These are phyloP conservation scores for Willisornis vidua DNA, from an alignment of 2,113 vertebrate species.

Conservation along the genomic window DNA sequence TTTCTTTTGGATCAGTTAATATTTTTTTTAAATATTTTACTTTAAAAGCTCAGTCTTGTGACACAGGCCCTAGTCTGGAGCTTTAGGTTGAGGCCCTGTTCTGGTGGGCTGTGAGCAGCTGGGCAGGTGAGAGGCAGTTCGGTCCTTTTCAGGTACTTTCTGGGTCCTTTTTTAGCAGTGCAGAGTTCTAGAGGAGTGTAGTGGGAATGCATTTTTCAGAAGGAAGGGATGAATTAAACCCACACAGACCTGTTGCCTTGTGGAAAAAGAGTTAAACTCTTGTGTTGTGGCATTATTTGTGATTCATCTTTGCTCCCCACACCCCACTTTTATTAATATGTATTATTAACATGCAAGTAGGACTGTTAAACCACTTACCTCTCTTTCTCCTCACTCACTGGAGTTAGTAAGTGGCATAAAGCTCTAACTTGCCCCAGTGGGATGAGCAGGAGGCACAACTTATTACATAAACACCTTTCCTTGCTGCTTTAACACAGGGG, in stretches of 20 bases:
- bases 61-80: neutral
- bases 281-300: neutral
- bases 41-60: neutral
- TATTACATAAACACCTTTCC: neutral
- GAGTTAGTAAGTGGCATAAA: neutral
- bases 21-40: neutral
- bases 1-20: neutral
- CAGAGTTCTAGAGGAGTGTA: neutral
- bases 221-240: neutral
- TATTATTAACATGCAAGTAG: neutral
- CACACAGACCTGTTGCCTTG: neutral
- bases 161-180: neutral
- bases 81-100: neutral
- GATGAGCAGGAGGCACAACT: neutral
- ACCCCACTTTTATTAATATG: neutral
- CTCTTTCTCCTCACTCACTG: neutral
- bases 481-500: neutral
- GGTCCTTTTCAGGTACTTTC: neutral
- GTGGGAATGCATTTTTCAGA: neutral
- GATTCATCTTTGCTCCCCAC: neutral
- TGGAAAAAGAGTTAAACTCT: neutral
- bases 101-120: neutral
- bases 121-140: neutral
- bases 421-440: neutral
- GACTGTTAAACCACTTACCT: neutral